phyloP scores from a whole-genome alignment of 2,888 invertebrate genomes.

The Lapara coniferarum region DNA sequence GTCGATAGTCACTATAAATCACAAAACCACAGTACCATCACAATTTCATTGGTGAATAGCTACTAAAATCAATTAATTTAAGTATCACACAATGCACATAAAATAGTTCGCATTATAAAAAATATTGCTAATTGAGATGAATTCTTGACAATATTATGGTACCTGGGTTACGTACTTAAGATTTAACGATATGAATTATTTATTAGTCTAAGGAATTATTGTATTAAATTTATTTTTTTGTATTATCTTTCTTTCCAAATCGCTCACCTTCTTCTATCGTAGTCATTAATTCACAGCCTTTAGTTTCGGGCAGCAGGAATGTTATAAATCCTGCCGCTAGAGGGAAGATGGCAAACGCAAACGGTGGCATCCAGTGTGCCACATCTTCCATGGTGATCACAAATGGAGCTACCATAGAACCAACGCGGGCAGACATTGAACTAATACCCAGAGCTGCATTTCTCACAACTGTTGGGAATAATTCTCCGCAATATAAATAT shows the following conservation, averaged over 20 bases:
- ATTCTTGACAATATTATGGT: not conserved
- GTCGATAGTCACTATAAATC: too few relatives aligned
- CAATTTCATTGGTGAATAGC: too few relatives aligned
- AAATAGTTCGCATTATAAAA: too few relatives aligned
- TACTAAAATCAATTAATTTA: too few relatives aligned
- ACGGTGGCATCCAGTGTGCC: constrained; percentile 86
- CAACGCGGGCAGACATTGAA: constrained; percentile 94
- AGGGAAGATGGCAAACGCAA: constrained; percentile 88
- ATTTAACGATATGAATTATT: constrained; percentile 11
- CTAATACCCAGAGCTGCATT: constrained; percentile 94
- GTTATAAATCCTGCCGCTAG: constrained; percentile 80
- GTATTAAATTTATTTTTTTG: constrained; percentile 11
- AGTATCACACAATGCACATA: too few relatives aligned
- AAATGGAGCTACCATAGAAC: constrained; percentile 93
- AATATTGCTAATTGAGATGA: not conserved
- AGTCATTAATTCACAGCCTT: constrained; percentile 89
- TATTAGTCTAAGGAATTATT: too few relatives aligned
- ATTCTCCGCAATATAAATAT: constrained; percentile 93
- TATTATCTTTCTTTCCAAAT: constrained; percentile 60
- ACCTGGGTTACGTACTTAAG: not conserved
- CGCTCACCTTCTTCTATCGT: constrained; percentile 91
- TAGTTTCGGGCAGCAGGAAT: constrained; percentile 90
- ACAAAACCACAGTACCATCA: too few relatives aligned
- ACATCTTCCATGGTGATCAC: constrained; percentile 85
- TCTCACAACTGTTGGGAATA: constrained; percentile 94